These are phyloP conservation scores for Epistrophella euchroma DNA, from an alignment of 2,888 invertebrate genomes.

Conservation along the genomic window DNA sequence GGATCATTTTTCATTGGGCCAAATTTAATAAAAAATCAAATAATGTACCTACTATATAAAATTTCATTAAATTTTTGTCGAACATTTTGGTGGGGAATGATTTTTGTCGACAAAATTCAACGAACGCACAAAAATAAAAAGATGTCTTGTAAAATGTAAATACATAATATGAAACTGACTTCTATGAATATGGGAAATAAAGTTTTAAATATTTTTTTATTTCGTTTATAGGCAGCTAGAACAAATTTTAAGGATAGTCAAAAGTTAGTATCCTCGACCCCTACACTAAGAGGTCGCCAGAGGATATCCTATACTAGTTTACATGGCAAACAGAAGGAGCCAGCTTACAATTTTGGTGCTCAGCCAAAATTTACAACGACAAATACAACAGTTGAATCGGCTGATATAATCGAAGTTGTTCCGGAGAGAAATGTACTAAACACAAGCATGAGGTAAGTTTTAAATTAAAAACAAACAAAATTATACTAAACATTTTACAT, in stretches of 20 bases:
- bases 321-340: constrained; percentile 78
- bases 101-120: no score
- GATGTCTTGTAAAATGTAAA: no score
- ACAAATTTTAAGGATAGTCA: constrained; percentile 54
- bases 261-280: constrained; percentile 71
- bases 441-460: constrained; percentile 62
- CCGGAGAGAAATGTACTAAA: constrained; percentile 65
- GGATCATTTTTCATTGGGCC: no score
- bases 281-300: constrained; percentile 55
- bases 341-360: constrained; percentile 78
- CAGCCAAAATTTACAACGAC: constrained; percentile 57
- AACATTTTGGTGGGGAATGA: no score
- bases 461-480: neutral
- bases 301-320: constrained; percentile 78
- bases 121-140: no score
- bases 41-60: no score
- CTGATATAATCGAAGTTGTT: constrained; percentile 79
- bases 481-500: neutral
- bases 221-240: constrained; percentile 44
- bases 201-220: neutral
- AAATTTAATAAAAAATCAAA: no score
- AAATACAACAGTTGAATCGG: constrained; percentile 76
- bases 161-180: no score
- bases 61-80: no score
- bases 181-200: no score